Evolutionary conservation across 2,888 invertebrate genomes (phyloP), one percentile per base, ranked within the genome.

Genomic region (Pristionchus japonicus): DNA sequence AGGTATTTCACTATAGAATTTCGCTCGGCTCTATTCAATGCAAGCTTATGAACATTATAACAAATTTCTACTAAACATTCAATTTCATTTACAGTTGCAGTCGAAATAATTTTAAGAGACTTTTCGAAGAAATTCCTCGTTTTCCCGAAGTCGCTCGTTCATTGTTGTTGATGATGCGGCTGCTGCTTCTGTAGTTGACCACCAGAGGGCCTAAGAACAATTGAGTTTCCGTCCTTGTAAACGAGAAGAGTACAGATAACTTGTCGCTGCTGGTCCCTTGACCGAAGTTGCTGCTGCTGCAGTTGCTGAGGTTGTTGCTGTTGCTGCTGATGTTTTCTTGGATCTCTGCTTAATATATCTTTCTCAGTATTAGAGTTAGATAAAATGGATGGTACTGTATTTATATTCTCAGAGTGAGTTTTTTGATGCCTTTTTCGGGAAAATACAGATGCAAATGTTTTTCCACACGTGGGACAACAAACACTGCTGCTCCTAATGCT

Each of bases 1-100:
- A 40, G 34, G 34, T 77, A 77, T n/a, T 77, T 37, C 15, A 43
- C 37, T 40, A 77, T 40, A 11, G 6, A 15, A 34, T 34, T 34
- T 43, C 43, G 34, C 40, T 77, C 77, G n/a, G 77, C 27, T 15
- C 27, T 13, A 80, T 27, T 80, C 1, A 80, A 17, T 3, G 80
- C 34, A 13, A 80, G 31, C 47, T 47, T 80, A 47, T 80, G 80
- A 49, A 80, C n/a, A 37, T 80, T 80, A 49, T n/a, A 80, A 47
- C 31, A 37, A 11, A 80, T 1, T 80, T 80, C 80, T 3, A 80
- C 27, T 0, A 80, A 17, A 27, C 80, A 80, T 34, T 34, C 77
- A 77, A 77, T 40, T 37, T 77, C 17, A 3, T 27, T 31, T 9
- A 13, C 20, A 31, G 3, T 13, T 31, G 64, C 64, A 4, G 27